Evolutionary conservation across 2,888 invertebrate genomes (phyloP).

Genomic region (Pedicia rivosa): DNA sequence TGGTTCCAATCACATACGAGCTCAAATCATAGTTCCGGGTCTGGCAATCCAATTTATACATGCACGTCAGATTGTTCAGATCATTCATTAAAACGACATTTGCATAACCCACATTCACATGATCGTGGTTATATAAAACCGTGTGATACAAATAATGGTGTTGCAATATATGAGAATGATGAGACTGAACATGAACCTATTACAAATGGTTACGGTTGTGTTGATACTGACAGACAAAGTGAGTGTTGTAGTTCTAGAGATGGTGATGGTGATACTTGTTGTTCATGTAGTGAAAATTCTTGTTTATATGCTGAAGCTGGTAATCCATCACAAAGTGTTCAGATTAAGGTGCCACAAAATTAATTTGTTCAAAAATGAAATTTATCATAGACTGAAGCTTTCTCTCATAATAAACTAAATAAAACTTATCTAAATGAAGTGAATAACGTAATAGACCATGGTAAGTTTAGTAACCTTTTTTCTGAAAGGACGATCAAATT

Average conservation of each 20-base stretch:
- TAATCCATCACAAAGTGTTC: conserved; percentile 19
- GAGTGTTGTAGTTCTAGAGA: conserved; percentile 33
- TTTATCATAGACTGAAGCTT: too few species aligned
- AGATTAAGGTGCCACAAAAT: neutral
- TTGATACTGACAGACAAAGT: conserved; percentile 24
- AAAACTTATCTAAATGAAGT: too few species aligned
- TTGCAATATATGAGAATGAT: conserved; percentile 19
- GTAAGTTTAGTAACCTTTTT: too few species aligned
- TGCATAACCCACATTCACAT: conserved; percentile 12
- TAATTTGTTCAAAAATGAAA: too few species aligned
- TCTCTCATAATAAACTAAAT: too few species aligned
- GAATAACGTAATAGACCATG: too few species aligned
- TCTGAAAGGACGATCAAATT: too few species aligned
- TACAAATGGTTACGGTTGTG: conserved; percentile 15
- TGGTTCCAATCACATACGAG: conserved; percentile 27
- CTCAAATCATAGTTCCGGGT: conserved; percentile 16
- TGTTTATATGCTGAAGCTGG: conserved; percentile 44
- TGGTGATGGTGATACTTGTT: conserved; percentile 38
- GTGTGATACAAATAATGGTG: conserved; percentile 8
- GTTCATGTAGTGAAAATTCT: conserved; percentile 46
- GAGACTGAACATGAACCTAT: conserved; percentile 20
- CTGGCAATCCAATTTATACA: conserved; percentile 30
- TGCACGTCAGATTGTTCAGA: conserved; percentile 33
- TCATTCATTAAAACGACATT: conserved; percentile 19
- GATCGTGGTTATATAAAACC: conserved; percentile 10